A percentile compares a stretch with the other conserved stretches of the same genome.
These are phyloP conservation scores for Malurus melanocephalus DNA, from an alignment of 2,113 vertebrate genomes.

Conservation along the genomic window DNA sequence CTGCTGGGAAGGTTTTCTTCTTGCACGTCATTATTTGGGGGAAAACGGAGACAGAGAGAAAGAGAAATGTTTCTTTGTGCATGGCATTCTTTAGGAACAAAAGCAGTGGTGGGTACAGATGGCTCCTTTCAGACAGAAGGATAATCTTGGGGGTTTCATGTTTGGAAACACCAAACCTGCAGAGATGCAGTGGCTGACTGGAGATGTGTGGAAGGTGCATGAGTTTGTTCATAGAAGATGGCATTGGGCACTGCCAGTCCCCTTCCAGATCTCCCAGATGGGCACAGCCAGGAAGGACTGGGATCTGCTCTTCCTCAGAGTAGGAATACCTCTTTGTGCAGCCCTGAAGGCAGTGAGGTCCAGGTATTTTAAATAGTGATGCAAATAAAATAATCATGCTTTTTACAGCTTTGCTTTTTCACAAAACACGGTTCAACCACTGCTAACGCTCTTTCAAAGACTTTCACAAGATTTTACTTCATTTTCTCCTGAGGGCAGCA, in stretches of 20 bases:
- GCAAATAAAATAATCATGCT: not conserved
- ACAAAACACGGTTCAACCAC: rapidly evolving
- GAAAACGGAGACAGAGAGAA: not conserved
- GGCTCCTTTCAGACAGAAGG: not conserved
- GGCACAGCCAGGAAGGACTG: not conserved
- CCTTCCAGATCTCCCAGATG: not conserved
- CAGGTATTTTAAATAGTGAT: not conserved
- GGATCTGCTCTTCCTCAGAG: not conserved
- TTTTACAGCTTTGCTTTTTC: not conserved
- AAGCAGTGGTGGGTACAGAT: not conserved
- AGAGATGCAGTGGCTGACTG: not conserved
- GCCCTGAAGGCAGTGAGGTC: rapidly evolving
- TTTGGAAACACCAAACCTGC: not conserved
- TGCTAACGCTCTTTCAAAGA: not conserved
- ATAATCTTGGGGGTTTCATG: not conserved
- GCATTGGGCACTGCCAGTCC: not conserved
- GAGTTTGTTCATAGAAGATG: not conserved
- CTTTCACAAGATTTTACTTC: not conserved
- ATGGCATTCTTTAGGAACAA: not conserved
- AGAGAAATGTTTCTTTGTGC: not conserved
- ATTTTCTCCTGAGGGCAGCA: not conserved
- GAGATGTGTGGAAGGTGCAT: not conserved
- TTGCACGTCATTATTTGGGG: not conserved
- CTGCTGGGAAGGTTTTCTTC: not conserved
- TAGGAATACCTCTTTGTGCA: not conserved